A percentile compares a stretch with the other conserved stretches of the same genome.
Evolutionary conservation across 2,888 invertebrate genomes (phyloP).

Genomic region (Thymelicus acteon): DNA sequence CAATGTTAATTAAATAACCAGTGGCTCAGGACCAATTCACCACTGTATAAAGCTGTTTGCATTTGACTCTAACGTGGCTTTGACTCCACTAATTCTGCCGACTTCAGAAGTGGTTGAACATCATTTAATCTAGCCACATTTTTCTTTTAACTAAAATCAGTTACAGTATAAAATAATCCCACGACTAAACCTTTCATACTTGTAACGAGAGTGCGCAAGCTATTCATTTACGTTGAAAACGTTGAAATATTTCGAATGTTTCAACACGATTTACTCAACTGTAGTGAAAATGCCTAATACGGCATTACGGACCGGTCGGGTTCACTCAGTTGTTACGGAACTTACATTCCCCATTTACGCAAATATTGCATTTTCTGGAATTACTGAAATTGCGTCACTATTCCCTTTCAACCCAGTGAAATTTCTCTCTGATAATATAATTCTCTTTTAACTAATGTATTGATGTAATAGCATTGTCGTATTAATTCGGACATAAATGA

Average conservation of each 20-base stretch:
- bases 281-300: conserved; percentile 21
- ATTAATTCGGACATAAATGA: background rate
- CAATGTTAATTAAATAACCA: too few species aligned
- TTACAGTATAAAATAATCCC: too few species aligned
- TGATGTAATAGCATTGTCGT: background rate
- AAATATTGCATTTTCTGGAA: conserved; percentile 32
- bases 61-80: too few species aligned
- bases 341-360: conserved; percentile 25
- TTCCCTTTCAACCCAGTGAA: conserved; percentile 13
- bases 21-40: too few species aligned
- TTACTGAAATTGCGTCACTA: conserved; percentile 27
- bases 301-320: conserved; percentile 17
- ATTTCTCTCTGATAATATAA: conserved; percentile 6
- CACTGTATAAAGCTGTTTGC: too few species aligned
- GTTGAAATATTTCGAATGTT: conserved; percentile 23
- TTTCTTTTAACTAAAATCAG: too few species aligned
- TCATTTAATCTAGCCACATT: too few species aligned
- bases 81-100: too few species aligned
- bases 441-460: background rate
- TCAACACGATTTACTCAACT: conserved; percentile 18
- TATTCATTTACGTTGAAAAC: conserved; percentile 18
- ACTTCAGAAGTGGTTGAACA: too few species aligned
- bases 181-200: background rate
- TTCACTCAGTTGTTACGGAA: conserved; percentile 23
- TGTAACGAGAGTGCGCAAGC: background rate